Evolutionary conservation across 2,113 vertebrate species (phyloP).

Genomic region (Corynorhinus townsendii): DNA sequence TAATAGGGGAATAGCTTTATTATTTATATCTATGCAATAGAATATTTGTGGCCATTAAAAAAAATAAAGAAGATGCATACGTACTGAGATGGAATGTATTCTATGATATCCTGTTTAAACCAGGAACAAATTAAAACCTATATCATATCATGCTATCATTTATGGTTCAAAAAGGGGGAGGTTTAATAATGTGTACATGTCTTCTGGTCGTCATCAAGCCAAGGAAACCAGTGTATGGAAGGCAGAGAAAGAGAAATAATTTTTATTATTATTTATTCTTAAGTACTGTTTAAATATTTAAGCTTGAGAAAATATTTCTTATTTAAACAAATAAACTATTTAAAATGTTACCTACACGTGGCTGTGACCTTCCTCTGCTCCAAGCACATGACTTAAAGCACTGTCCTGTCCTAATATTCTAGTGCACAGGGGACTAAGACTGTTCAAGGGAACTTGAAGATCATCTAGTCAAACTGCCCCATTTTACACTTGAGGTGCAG

Average conservation of each 20-base stretch:
- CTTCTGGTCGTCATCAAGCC: background rate
- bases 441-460: background rate
- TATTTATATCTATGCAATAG: background rate
- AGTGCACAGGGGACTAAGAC: background rate
- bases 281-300: background rate
- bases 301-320: background rate
- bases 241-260: background rate
- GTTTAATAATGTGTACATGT: background rate
- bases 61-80: background rate
- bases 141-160: background rate
- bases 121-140: background rate
- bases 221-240: background rate
- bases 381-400: background rate
- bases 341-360: conserved; percentile 2
- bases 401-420: background rate
- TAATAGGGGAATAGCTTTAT: background rate
- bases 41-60: background rate
- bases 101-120: background rate
- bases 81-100: background rate
- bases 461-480: background rate
- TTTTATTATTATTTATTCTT: background rate
- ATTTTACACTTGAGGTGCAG: background rate
- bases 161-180: background rate
- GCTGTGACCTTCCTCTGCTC: background rate
- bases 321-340: conserved; percentile 16